Evolutionary conservation across 1,140 invertebrate species (phyloP), one percentile per base, ranked within the genome.

Genomic region (Drosophila melanica): DNA sequence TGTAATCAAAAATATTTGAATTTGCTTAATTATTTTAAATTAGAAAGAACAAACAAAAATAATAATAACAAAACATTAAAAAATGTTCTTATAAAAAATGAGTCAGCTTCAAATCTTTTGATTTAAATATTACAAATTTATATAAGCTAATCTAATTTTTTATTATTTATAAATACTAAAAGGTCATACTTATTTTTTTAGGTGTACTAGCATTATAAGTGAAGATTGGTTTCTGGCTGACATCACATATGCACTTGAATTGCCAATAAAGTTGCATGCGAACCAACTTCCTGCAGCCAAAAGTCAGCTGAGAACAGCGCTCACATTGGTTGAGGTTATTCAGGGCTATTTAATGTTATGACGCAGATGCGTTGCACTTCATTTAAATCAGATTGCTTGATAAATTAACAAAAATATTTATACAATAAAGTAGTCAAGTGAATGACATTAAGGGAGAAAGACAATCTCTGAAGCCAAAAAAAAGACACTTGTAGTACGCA

Each of bases 331-430:
- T n/a, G 20, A 14, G 39, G n/a, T 33, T 51, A 30, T 23, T 27
- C 10, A 9, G 9, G 53, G 37, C 37, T 37, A 37, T 53, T 20
- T 18, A 11, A 37, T 20, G 37, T n/a, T 42, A 39, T 55, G 35
- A n/a, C 18, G 12, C 37, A 44, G 54, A 44, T 42, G 54, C 30
- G 54, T 53, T 51, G 55, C 48, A 50, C 64, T 67, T 62, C 57
- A 69, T 60, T 62, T 54, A 39, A 53, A 53, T 68, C 55, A 55
- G 70, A 68, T 73, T 60, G 63, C 30, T 60, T 62, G 35, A 51
- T 50, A 66, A 66, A 66, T 62, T 60, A 35, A 42, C 39, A 42
- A 65, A 23, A 39, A 54, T 44, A 70, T 63, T 63, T 54, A 47
- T 70, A 35, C 14, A 45, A 55, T 33, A 10, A 37, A 54, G 12